A percentile compares a stretch with the other conserved stretches of the same genome.
Conservation (phyloP, 2,888 invertebrate species). For the Tridacna gigas region DNA sequence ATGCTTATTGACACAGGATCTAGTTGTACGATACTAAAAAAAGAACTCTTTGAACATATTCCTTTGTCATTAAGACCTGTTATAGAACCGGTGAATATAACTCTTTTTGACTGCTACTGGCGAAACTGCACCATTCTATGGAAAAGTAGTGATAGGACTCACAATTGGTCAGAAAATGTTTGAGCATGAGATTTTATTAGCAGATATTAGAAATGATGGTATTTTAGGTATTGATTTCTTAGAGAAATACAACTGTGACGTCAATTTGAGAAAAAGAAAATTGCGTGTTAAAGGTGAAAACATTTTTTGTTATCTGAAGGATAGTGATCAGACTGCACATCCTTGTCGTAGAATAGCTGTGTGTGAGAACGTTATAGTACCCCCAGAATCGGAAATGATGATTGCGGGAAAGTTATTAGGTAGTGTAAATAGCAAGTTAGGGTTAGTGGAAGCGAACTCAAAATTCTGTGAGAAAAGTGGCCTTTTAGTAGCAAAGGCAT, state of each 20-base stretch:
- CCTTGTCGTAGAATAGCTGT: conserved; percentile 24
- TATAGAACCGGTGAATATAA: conserved; percentile 15
- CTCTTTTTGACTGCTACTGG: conserved; percentile 30
- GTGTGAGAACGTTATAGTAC: conserved; percentile 11
- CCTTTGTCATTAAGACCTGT: background rate
- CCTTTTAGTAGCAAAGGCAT: conserved; percentile 25
- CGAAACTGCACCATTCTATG: conserved; percentile 14
- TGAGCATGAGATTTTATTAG: conserved; percentile 19
- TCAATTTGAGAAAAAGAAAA: background rate
- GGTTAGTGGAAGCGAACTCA: conserved; percentile 17
- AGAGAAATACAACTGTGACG: conserved; percentile 16
- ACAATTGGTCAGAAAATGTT: conserved; percentile 11
- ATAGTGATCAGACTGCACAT: background rate
- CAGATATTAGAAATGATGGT: conserved; percentile 25
- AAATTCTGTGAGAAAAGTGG: conserved; percentile 22
- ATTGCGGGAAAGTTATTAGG: conserved; percentile 16
- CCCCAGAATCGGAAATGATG: conserved; percentile 26
- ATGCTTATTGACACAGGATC: conserved; percentile 34
- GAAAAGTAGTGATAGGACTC: conserved; percentile 4
- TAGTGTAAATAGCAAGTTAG: background rate
- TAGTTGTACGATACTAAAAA: conserved; percentile 20
- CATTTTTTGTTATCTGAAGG: conserved; percentile 14
- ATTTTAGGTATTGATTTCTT: conserved; percentile 27
- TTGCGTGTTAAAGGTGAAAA: conserved; percentile 30
- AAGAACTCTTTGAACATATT: conserved; percentile 7